Evolutionary conservation across 1,140 invertebrate genomes (phyloP).

Genomic region (Gonioctena quinquepunctata): DNA sequence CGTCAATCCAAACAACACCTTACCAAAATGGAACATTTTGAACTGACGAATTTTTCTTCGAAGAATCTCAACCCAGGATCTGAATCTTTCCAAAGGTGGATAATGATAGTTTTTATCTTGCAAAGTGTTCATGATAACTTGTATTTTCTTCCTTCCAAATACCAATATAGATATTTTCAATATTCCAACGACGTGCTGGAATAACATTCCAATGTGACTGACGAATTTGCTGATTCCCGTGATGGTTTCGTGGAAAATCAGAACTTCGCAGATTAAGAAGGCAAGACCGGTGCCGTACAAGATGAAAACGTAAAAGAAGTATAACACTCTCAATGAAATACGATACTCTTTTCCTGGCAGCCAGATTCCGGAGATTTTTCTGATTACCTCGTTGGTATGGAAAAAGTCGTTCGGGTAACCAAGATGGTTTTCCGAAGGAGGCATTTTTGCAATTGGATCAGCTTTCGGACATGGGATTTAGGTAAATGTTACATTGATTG

Average conservation of each 20-base stretch:
- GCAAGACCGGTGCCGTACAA: neutral
- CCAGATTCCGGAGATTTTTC: neutral
- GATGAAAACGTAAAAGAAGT: neutral
- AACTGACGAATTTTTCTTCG: neutral
- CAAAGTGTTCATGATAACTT: slow-evolving; percentile 21
- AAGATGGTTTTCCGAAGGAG: neutral
- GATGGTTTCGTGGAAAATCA: neutral
- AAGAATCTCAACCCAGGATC: neutral
- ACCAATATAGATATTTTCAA: slow-evolving; percentile 25
- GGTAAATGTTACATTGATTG: too few species aligned
- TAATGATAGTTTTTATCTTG: slow-evolving; percentile 24
- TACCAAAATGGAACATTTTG: neutral
- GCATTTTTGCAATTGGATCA: neutral
- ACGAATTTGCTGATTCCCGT: slow-evolving; percentile 7
- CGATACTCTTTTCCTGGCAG: neutral
- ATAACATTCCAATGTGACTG: slow-evolving; percentile 40
- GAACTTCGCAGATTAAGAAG: neutral
- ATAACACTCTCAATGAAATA: neutral
- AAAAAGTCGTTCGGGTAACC: neutral
- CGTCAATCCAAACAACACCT: neutral
- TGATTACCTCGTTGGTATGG: neutral
- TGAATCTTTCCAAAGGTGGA: neutral
- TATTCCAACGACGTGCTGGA: slow-evolving; percentile 26
- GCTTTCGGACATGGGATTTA: too few species aligned
- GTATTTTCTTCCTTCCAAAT: neutral